Evolutionary conservation across 2,113 vertebrate genomes (phyloP).

Genomic region (Notechis scutatus): DNA sequence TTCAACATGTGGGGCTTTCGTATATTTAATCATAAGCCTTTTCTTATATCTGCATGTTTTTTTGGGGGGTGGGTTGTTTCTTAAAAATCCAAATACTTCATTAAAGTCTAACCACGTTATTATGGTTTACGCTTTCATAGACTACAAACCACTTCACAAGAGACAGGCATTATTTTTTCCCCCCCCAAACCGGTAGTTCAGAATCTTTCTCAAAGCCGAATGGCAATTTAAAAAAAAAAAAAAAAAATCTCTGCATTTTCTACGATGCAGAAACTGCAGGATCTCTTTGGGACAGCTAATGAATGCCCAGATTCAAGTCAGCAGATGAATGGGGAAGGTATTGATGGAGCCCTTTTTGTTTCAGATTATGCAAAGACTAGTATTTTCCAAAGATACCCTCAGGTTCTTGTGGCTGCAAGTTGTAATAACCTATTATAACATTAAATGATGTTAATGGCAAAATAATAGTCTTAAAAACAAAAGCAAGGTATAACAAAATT

Average conservation of each 20-base stretch:
- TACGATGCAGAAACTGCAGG: background rate
- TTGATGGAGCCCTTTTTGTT: background rate
- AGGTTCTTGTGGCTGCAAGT: background rate
- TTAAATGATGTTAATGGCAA: background rate
- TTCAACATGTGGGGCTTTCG: background rate
- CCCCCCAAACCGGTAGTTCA: background rate
- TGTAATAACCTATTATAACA: background rate
- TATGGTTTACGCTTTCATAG: background rate
- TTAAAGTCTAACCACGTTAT: background rate
- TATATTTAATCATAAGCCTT: background rate
- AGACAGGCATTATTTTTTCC: background rate
- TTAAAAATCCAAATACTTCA: background rate
- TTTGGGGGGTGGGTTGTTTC: background rate
- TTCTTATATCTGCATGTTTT: background rate
- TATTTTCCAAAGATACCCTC: background rate
- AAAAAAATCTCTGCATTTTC: background rate
- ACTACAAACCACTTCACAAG: background rate
- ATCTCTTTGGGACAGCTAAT: background rate
- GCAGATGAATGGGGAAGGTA: background rate
- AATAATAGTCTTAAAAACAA: background rate
- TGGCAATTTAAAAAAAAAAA: background rate
- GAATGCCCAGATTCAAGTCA: background rate
- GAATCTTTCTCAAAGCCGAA: background rate
- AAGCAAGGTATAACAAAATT: background rate
- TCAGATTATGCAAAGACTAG: background rate